Evolutionary conservation across 2,797 vertebrate genomes (phyloP).

Genomic region (Hyperoplus immaculatus): DNA sequence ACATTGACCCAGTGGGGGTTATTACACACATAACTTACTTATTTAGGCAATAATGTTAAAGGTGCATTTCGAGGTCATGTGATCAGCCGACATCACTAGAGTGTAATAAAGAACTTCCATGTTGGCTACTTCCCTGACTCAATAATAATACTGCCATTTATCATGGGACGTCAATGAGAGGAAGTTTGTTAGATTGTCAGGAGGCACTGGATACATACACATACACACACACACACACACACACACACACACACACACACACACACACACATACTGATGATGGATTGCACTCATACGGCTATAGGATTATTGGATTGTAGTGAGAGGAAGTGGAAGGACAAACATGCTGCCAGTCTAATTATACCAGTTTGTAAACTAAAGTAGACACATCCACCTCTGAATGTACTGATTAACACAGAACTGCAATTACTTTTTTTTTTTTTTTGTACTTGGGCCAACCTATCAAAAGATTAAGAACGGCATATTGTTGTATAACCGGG

Average conservation of each 20-base stretch:
- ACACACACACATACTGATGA: neutral
- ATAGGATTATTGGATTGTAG: neutral
- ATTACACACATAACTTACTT: conserved; percentile 22
- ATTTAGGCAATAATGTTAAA: neutral
- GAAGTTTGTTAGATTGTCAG: conserved; percentile 23
- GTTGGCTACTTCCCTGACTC: conserved; percentile 16
- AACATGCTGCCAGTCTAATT: conserved; percentile 13
- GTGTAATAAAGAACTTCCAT: conserved; percentile 28
- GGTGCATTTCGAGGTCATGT: conserved; percentile 26
- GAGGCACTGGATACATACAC: neutral
- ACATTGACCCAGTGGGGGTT: neutral
- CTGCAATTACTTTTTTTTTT: conserved; percentile 51
- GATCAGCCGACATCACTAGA: conserved; percentile 37
- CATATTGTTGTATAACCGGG: conserved; percentile 50
- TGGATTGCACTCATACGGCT: neutral
- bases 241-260: too few relatives aligned
- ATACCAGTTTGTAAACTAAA: conserved; percentile 21
- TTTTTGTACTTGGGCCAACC: conserved; percentile 2
- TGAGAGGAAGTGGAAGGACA: neutral
- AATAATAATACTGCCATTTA: conserved; percentile 27
- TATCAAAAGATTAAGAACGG: conserved; percentile 45
- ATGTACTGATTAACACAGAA: conserved; percentile 59
- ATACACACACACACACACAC: too few relatives aligned
- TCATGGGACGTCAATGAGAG: conserved; percentile 14
- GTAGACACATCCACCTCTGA: conserved; percentile 41